Conservation (phyloP, 2,888 invertebrate species). For the Ariolimax columbianus region DNA sequence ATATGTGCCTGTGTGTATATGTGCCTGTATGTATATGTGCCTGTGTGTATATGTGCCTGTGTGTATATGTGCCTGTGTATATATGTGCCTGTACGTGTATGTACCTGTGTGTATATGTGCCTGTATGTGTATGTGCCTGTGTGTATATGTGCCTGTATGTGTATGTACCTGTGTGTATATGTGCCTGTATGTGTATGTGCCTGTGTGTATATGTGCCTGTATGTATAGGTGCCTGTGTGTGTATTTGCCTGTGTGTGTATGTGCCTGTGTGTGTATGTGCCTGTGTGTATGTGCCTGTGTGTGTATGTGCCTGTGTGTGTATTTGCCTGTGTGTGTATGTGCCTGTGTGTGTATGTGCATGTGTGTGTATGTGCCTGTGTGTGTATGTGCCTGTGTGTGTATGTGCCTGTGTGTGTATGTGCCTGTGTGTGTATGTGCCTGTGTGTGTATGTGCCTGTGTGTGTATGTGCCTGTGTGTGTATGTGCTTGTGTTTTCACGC, state of each 20-base stretch:
- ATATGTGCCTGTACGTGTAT: too few species aligned
- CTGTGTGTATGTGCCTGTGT: slow-evolving; percentile 11
- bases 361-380: too few species aligned
- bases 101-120: not conserved
- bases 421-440: too few species aligned
- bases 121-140: not conserved
- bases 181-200: slow-evolving; percentile 13
- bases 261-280: slow-evolving; percentile 29
- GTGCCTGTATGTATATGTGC: too few species aligned
- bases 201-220: slow-evolving; percentile 32
- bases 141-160: slow-evolving; percentile 22
- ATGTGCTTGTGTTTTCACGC: too few species aligned
- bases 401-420: too few species aligned
- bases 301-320: not conserved
- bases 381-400: too few species aligned
- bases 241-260: slow-evolving; percentile 16
- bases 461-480: too few species aligned
- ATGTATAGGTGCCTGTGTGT: slow-evolving; percentile 21
- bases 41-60: too few species aligned
- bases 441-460: too few species aligned
- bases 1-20: not conserved
- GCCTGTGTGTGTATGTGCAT: too few species aligned
- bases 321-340: not conserved
- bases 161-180: slow-evolving; percentile 23
- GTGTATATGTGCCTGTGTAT: too few species aligned